Percentiles rank a stretch among this genome's conserved stretches.
These are phyloP conservation scores for Grammomys surdaster DNA, from an alignment of 2,113 vertebrate genomes.

Conservation along the genomic window DNA sequence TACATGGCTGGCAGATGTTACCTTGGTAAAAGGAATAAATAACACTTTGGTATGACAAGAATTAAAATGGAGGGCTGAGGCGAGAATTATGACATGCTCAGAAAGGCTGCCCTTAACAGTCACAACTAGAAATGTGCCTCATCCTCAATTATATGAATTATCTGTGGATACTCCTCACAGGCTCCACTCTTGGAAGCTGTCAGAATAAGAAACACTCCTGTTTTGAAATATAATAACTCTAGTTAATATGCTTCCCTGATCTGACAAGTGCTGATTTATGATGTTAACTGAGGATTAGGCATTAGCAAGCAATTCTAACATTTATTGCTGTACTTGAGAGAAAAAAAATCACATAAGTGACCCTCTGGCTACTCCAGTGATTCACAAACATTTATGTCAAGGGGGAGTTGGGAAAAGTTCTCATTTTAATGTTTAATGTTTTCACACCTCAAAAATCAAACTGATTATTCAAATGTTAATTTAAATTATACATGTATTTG, in stretches of 20 bases:
- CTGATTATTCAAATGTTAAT: slow-evolving; percentile 61
- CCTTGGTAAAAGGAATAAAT: slow-evolving; percentile 65
- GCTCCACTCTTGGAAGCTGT: slow-evolving; percentile 72
- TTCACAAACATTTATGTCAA: slow-evolving; percentile 54
- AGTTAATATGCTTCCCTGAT: slow-evolving; percentile 81
- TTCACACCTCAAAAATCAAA: slow-evolving; percentile 61
- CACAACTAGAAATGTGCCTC: slow-evolving; percentile 61
- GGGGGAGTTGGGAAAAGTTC: not conserved
- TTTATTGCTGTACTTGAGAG: slow-evolving; percentile 70
- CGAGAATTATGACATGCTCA: slow-evolving; percentile 62
- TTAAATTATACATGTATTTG: slow-evolving; percentile 62
- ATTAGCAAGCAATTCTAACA: slow-evolving; percentile 75
- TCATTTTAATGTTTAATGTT: slow-evolving; percentile 79
- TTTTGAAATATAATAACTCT: slow-evolving; percentile 81
- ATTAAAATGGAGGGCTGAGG: slow-evolving; percentile 64
- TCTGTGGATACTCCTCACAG: slow-evolving; percentile 67
- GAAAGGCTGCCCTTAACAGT: slow-evolving; percentile 65
- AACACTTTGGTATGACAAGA: slow-evolving; percentile 62
- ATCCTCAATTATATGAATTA: slow-evolving; percentile 65
- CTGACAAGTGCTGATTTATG: slow-evolving; percentile 80
- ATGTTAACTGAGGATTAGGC: slow-evolving; percentile 67
- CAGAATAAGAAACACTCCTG: slow-evolving; percentile 79
- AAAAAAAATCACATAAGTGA: slow-evolving; percentile 56
- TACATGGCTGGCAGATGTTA: slow-evolving; percentile 63
- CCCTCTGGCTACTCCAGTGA: slow-evolving; percentile 55